Base-by-base conservation (phyloP, 2,797 vertebrate genomes). In the Bryconaethiops microstoma region DNA sequence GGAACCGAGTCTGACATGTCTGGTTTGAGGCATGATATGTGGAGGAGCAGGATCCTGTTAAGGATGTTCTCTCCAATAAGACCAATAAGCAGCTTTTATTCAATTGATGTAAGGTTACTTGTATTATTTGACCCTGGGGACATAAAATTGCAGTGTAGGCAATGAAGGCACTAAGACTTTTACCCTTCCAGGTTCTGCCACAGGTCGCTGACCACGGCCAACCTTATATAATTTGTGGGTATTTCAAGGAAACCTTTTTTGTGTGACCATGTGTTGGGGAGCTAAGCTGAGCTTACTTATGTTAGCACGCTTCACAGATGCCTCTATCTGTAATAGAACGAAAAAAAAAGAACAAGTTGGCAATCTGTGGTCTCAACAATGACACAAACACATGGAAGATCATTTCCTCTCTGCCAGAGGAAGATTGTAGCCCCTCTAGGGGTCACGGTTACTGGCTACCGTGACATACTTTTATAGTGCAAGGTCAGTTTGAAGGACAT, bases 161-260 rank as follows among this genome's bases (percentile, higher is more conserved):
- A 60, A 23, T 60, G 57, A 10, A 25, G 21, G 57, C 21, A 0
- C 57, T 12, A 10, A 23, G 3, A 23, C 21, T 21, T 21, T 21
- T 35, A 35, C 2, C 35, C 35, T 60, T 45, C n/a, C 73, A 75
- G 21, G 13, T 29, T 50, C 21, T 63, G 40, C 13, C 16, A 3
- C 7, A 25, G 16, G 3, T 29, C 42, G 10, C n/a, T 29, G 68
- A 16, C 25, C 16, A 40, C 16, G 25, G 35, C 14, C 16, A 19
- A 40, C 17, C 7, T 65, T 65, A 40, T 16, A 72, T 54, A 55
- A 55, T 72, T 71, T 71, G 23, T 54, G 16, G 23, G 52, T 25
- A 54, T 35, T 54, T 71, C 69, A 54, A 19, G 25, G 25, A 40
- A 65, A 19, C 35, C 68, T 19, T 14, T 68, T 71, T 54, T 71